Conservation (phyloP, 2,888 invertebrate genomes). For the Orthonychiurus folsomi region DNA sequence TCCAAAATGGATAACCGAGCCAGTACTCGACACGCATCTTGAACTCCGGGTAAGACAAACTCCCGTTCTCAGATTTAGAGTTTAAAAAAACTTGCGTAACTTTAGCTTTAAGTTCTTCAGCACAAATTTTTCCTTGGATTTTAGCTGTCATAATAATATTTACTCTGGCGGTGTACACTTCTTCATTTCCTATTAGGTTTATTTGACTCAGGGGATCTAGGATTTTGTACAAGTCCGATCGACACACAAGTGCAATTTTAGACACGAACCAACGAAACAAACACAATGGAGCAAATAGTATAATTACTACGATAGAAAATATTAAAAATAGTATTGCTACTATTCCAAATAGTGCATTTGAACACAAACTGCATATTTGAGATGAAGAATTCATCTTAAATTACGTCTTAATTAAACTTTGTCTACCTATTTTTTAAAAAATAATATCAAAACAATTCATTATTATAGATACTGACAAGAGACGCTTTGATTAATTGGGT, state of each 20-base stretch:
- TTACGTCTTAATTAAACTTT: too few relatives aligned
- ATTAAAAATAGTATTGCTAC: not conserved
- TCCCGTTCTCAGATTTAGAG: not conserved
- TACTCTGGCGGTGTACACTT: not conserved
- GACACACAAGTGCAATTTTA: not conserved
- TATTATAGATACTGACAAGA: too few relatives aligned
- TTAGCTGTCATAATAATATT: not conserved
- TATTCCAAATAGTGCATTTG: not conserved
- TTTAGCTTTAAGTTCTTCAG: not conserved
- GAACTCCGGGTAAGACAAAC: not conserved
- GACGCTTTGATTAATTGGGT: too few relatives aligned
- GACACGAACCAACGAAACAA: not conserved
- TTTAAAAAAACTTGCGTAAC: not conserved
- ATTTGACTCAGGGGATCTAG: not conserved
- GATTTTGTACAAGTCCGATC: constrained; percentile 3
- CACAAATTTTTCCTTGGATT: not conserved
- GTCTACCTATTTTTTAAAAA: too few relatives aligned
- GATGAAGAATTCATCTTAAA: too few relatives aligned
- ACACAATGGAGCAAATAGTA: not conserved
- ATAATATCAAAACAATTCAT: too few relatives aligned
- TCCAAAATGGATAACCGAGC: constrained; percentile 1
- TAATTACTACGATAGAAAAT: not conserved
- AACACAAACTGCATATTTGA: too few relatives aligned
- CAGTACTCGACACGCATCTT: not conserved
- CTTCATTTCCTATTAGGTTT: not conserved